These are phyloP conservation scores for Cheracebus regulus DNA, from an alignment of 2,797 vertebrate genomes.

Conservation along the genomic window DNA sequence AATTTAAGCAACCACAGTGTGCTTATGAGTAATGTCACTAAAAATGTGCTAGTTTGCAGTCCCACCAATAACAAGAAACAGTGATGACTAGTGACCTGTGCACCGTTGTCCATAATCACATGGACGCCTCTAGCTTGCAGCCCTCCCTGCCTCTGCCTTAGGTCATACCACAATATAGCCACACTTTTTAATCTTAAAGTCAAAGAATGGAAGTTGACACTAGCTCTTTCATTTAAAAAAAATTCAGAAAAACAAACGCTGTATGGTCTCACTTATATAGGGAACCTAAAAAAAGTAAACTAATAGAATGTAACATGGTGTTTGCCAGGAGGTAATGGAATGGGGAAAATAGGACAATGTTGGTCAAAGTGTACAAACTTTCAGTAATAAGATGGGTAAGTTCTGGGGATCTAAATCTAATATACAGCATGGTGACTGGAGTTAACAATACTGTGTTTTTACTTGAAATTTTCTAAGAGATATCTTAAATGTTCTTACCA, in stretches of 20 bases:
- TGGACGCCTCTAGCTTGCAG: not conserved
- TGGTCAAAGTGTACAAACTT: not conserved
- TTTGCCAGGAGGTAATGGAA: not conserved
- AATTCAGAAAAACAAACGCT: not conserved
- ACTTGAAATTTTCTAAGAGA: not conserved
- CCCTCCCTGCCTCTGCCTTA: not conserved
- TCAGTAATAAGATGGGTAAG: not conserved
- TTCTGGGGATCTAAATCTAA: not conserved
- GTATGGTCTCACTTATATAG: not conserved
- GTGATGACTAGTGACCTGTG: not conserved
- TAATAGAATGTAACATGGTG: not conserved
- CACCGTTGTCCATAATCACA: not conserved
- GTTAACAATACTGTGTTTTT: not conserved
- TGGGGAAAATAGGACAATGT: not conserved
- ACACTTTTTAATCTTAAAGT: not conserved
- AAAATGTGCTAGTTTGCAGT: conserved; percentile 47
- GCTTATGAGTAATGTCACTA: conserved; percentile 66
- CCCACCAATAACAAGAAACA: not conserved
- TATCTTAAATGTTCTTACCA: not conserved
- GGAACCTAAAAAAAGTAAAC: not conserved
- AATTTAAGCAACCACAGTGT: conserved; percentile 52
- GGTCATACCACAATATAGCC: not conserved
- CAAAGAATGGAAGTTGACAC: not conserved
- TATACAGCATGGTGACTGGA: not conserved
- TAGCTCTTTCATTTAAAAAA: not conserved